phyloP scores from a whole-genome alignment of 1,140 invertebrate genomes.

The Fopius arisanus region DNA sequence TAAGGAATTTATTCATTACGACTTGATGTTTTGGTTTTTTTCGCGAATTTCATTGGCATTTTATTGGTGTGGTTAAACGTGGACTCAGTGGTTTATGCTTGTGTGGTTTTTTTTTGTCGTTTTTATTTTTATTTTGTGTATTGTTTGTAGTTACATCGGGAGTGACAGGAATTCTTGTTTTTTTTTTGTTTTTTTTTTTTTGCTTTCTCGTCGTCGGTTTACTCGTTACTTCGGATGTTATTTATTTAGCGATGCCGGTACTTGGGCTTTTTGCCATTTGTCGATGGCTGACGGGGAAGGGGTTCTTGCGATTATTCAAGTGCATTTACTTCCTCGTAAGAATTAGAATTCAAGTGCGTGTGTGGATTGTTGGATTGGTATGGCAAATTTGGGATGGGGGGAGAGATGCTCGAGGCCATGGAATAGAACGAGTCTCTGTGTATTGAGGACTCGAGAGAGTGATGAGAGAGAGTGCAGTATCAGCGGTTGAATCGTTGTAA shows the following conservation, averaged over 20 bases:
- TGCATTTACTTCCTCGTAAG: neutral
- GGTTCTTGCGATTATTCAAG: neutral
- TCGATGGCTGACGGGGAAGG: too few species aligned
- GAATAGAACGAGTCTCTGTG: neutral
- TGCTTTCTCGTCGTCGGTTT: too few species aligned
- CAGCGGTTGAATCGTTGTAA: neutral
- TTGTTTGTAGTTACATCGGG: too few species aligned
- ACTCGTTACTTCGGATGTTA: too few species aligned
- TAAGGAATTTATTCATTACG: neutral
- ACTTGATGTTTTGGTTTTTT: neutral
- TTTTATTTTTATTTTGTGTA: too few species aligned
- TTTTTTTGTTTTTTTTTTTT: too few species aligned
- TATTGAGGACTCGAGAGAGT: neutral
- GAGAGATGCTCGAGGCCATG: neutral
- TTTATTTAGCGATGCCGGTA: neutral
- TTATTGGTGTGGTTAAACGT: neutral
- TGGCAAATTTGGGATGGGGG: neutral
- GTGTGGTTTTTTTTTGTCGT: too few species aligned
- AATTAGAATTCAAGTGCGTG: constrained; percentile 8
- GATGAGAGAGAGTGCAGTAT: neutral
- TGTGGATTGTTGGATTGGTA: neutral
- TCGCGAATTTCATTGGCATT: neutral
- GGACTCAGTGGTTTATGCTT: too few species aligned
- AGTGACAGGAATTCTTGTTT: too few species aligned
- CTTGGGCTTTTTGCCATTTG: too few species aligned